These are phyloP conservation scores for Gymnocypris eckloni DNA, from an alignment of 2,797 vertebrate genomes.

Conservation along the genomic window DNA sequence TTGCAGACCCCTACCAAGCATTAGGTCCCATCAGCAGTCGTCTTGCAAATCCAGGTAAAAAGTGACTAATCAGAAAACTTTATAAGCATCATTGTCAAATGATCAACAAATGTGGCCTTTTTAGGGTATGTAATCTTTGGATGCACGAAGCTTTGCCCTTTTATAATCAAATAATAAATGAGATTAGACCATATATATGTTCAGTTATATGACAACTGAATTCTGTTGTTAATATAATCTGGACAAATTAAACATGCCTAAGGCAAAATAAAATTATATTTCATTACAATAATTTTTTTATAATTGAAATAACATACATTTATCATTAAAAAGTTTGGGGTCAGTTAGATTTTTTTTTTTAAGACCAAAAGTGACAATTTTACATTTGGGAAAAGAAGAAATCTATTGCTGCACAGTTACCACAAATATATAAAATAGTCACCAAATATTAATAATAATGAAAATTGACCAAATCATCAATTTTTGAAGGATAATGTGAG, in stretches of 20 bases:
- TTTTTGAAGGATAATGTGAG: not conserved
- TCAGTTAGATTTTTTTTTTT: not conserved
- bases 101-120: constrained; percentile 77
- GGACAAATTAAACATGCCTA: not conserved
- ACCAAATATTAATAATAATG: not conserved
- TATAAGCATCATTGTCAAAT: constrained; percentile 39
- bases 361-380: not conserved
- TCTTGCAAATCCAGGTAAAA: constrained; percentile 86
- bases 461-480: too few species aligned
- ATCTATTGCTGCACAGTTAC: not conserved
- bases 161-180: not conserved
- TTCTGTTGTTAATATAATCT: not conserved
- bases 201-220: not conserved
- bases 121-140: constrained; percentile 63
- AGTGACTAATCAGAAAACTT: not conserved
- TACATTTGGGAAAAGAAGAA: not conserved
- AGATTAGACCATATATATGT: not conserved
- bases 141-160: not conserved
- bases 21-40: constrained; percentile 85
- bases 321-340: not conserved
- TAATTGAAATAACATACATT: too few species aligned
- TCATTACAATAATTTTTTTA: not conserved
- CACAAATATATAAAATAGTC: not conserved
- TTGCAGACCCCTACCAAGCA: constrained; percentile 85
- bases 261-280: too few species aligned